These are phyloP conservation scores for Aradophagus sp. DNA, from an alignment of 1,140 invertebrate species.

Conservation along the genomic window DNA sequence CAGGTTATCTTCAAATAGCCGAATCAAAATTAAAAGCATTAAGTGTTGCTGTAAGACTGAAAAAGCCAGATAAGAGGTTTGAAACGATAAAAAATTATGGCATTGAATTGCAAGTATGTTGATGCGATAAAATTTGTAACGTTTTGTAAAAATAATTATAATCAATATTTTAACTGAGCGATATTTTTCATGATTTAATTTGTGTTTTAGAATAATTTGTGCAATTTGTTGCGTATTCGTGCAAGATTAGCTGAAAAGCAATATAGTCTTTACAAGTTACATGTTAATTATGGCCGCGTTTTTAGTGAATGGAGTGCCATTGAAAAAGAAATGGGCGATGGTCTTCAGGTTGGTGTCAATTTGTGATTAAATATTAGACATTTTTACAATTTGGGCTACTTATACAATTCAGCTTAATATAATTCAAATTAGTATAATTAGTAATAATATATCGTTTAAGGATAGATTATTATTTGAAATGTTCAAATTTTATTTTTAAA, in stretches of 20 bases:
- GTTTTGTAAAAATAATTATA: too few relatives aligned
- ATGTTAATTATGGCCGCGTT: slow-evolving; percentile 86
- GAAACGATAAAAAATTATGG: slow-evolving; percentile 86
- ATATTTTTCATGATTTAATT: slow-evolving; percentile 3
- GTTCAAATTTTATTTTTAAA: too few relatives aligned
- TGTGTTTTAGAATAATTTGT: slow-evolving; percentile 71
- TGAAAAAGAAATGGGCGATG: slow-evolving; percentile 89
- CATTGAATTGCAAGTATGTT: slow-evolving; percentile 82
- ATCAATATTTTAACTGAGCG: too few relatives aligned
- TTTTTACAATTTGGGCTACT: too few relatives aligned
- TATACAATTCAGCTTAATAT: too few relatives aligned
- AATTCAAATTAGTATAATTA: too few relatives aligned
- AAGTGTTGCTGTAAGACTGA: slow-evolving; percentile 83
- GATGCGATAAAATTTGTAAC: too few relatives aligned
- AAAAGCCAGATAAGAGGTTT: slow-evolving; percentile 84
- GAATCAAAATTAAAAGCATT: slow-evolving; percentile 86
- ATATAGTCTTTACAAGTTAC: slow-evolving; percentile 87
- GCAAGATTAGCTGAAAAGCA: slow-evolving; percentile 84
- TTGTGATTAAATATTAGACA: too few relatives aligned
- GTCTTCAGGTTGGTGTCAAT: slow-evolving; percentile 84
- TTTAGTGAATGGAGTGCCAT: slow-evolving; percentile 91
- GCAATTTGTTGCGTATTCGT: slow-evolving; percentile 75
- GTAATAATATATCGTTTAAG: too few relatives aligned
- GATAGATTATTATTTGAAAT: too few relatives aligned
- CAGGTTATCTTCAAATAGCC: slow-evolving; percentile 81